phyloP scores from a whole-genome alignment of 2,888 invertebrate genomes.

The Protula sp. region DNA sequence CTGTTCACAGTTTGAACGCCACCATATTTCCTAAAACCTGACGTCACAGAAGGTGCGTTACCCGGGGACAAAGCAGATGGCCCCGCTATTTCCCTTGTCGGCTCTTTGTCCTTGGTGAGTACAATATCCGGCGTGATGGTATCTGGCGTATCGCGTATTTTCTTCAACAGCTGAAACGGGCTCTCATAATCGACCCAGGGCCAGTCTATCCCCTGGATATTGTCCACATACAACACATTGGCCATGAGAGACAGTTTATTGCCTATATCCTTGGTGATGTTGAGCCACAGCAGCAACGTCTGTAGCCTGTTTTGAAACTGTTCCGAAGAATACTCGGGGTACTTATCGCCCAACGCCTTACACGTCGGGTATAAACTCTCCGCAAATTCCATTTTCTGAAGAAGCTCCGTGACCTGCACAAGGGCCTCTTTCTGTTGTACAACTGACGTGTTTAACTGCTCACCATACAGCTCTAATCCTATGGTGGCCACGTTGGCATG shows the following conservation, averaged over 20 bases:
- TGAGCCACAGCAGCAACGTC: slow-evolving; percentile 87
- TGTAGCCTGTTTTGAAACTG: slow-evolving; percentile 67
- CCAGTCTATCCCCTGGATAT: slow-evolving; percentile 39
- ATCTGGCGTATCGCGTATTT: slow-evolving; percentile 1
- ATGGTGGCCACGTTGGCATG: not conserved
- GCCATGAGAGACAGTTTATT: slow-evolving; percentile 68
- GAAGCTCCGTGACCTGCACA: slow-evolving; percentile 67
- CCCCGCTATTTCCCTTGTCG: no score
- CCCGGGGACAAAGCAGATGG: no score
- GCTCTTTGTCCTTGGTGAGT: no score
- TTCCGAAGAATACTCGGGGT: slow-evolving; percentile 65
- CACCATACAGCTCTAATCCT: not conserved
- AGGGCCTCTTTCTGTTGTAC: slow-evolving; percentile 70
- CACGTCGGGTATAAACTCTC: slow-evolving; percentile 79
- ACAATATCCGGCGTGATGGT: not conserved
- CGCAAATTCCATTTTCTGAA: slow-evolving; percentile 70
- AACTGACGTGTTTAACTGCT: slow-evolving; percentile 43
- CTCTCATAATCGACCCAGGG: slow-evolving; percentile 36
- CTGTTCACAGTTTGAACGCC: no score
- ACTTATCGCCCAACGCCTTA: slow-evolving; percentile 70
- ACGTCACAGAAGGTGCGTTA: no score
- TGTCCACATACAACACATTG: slow-evolving; percentile 38
- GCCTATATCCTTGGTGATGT: slow-evolving; percentile 77
- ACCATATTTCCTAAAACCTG: no score
- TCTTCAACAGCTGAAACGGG: slow-evolving; percentile 14